These are phyloP conservation scores for Apodemia zela DNA, from an alignment of 2,888 invertebrate genomes.

Conservation along the genomic window DNA sequence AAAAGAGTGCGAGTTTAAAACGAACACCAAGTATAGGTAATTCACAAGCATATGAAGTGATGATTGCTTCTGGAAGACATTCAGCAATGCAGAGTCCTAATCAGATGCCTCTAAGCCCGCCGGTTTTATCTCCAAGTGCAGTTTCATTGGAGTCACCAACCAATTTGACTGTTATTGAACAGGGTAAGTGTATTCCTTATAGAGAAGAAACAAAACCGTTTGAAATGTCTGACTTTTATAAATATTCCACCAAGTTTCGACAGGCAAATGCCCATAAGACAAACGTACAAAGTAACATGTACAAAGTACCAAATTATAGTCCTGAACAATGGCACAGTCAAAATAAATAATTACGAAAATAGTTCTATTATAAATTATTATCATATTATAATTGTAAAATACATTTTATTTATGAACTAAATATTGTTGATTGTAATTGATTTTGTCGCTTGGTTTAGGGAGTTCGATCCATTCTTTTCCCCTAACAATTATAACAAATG, in stretches of 20 bases:
- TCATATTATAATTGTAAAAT: not conserved
- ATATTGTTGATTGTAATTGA: not conserved
- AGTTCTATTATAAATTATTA: not conserved
- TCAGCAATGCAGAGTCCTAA: slow-evolving; percentile 68
- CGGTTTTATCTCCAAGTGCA: slow-evolving; percentile 65
- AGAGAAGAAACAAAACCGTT: slow-evolving; percentile 97
- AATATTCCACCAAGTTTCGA: slow-evolving; percentile 96
- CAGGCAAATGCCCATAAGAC: slow-evolving; percentile 71
- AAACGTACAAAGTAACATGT: slow-evolving; percentile 46
- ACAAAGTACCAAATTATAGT: slow-evolving; percentile 62
- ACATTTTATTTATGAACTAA: not conserved
- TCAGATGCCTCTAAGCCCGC: slow-evolving; percentile 57
- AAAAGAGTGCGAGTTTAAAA: slow-evolving; percentile 70
- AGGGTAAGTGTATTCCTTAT: slow-evolving; percentile 94
- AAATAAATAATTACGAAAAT: slow-evolving; percentile 24
- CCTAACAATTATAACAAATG: not conserved
- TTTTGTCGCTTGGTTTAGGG: not conserved
- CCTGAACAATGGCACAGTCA: slow-evolving; percentile 62
- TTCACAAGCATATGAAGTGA: slow-evolving; percentile 72
- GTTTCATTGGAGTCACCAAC: slow-evolving; percentile 88
- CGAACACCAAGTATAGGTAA: slow-evolving; percentile 79
- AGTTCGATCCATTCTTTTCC: not conserved
- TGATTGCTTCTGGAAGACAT: slow-evolving; percentile 67
- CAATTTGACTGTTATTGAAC: slow-evolving; percentile 91
- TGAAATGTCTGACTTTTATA: slow-evolving; percentile 98